These are phyloP conservation scores for Xiphydria camelus DNA, from an alignment of 2,888 invertebrate genomes.

Conservation along the genomic window DNA sequence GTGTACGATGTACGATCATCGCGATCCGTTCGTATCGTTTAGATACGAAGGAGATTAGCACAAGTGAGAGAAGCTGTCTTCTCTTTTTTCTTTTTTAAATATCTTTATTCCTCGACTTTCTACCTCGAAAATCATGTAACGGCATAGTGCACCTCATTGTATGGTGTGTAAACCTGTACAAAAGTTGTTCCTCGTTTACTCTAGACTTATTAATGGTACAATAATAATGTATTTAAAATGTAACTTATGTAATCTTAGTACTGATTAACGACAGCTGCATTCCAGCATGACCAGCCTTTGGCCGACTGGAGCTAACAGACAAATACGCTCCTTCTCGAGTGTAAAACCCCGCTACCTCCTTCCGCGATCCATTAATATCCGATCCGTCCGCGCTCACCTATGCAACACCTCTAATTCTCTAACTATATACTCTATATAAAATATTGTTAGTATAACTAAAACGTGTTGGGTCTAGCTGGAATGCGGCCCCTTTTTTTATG, in stretches of 20 bases:
- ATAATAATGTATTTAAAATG: slow-evolving; percentile 57
- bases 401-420: slow-evolving; percentile 54
- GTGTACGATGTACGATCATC: too few relatives aligned
- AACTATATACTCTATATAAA: slow-evolving; percentile 59
- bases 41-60: not conserved
- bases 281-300: slow-evolving; percentile 57
- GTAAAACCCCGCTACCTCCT: slow-evolving; percentile 43
- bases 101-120: slow-evolving; percentile 36
- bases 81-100: too few relatives aligned
- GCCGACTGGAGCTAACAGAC: slow-evolving; percentile 58
- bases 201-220: slow-evolving; percentile 43
- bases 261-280: slow-evolving; percentile 57
- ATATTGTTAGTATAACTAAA: slow-evolving; percentile 59
- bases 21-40: too few relatives aligned
- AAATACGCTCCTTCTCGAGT: slow-evolving; percentile 56
- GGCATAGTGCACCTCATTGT: slow-evolving; percentile 40
- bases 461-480: slow-evolving; percentile 56
- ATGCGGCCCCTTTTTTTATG: slow-evolving; percentile 54
- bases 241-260: slow-evolving; percentile 57
- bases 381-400: slow-evolving; percentile 30
- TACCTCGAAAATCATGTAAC: slow-evolving; percentile 49
- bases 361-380: slow-evolving; percentile 19
- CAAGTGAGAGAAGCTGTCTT: not conserved
- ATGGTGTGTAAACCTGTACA: slow-evolving; percentile 47
- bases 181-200: slow-evolving; percentile 44